Percentiles rank a stretch among this genome's conserved stretches.
Conservation (phyloP, 2,888 invertebrate genomes). For the Cabera pusaria region DNA sequence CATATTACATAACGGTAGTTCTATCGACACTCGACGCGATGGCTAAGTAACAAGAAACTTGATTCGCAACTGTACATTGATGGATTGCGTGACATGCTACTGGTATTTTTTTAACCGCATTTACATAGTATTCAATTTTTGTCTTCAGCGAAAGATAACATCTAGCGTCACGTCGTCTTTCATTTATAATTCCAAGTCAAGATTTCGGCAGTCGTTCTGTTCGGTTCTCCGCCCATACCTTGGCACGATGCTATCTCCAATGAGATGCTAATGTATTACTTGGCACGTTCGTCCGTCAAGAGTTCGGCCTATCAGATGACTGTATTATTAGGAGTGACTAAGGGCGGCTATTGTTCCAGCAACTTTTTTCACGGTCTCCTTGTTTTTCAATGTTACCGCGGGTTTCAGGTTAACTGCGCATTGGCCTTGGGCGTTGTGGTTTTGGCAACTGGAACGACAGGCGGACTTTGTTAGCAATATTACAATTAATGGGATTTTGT, state of each 20-base stretch:
- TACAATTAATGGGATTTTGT: constrained; percentile 15
- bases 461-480: constrained; percentile 12
- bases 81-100: constrained; percentile 38
- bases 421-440: constrained; percentile 43
- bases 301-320: constrained; percentile 62
- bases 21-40: constrained; percentile 27
- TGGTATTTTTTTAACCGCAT: constrained; percentile 14
- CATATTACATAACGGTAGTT: constrained; percentile 35
- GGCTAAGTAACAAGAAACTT: constrained; percentile 34
- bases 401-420: constrained; percentile 38
- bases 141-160: constrained; percentile 29
- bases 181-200: constrained; percentile 43
- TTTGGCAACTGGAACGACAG: constrained; percentile 37
- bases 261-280: constrained; percentile 77
- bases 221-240: constrained; percentile 47
- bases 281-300: constrained; percentile 62
- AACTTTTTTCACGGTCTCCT: constrained; percentile 43
- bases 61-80: constrained; percentile 42
- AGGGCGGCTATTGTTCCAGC: constrained; percentile 45
- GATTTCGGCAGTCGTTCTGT: constrained; percentile 44
- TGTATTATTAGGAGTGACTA: constrained; percentile 55
- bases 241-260: constrained; percentile 65
- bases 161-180: constrained; percentile 36
- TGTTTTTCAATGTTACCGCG: constrained; percentile 42
- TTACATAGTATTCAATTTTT: constrained; percentile 21